A percentile compares a stretch with the other conserved stretches of the same genome.
Evolutionary conservation across 1,140 invertebrate genomes (phyloP).

Genomic region (Hypsibius dujardini): DNA sequence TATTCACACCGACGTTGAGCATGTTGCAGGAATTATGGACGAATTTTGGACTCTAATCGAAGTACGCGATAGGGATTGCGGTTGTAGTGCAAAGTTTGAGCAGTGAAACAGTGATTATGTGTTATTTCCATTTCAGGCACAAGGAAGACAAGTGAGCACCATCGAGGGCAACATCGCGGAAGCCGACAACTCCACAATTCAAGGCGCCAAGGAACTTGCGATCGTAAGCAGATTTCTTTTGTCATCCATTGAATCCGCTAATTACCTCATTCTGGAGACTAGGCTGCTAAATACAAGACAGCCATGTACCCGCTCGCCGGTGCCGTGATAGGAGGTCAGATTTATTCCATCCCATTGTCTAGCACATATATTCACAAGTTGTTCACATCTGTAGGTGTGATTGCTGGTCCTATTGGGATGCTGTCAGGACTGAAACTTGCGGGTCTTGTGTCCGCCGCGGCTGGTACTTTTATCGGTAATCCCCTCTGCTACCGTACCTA

Average conservation of each 20-base stretch:
- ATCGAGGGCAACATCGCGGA: background rate
- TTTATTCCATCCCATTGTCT: constrained; percentile 28
- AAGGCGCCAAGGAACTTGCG: background rate
- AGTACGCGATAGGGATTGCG: background rate
- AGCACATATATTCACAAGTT: constrained; percentile 27
- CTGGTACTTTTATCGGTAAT: constrained; percentile 34
- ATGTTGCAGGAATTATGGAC: constrained; percentile 3
- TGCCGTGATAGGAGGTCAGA: constrained; percentile 47
- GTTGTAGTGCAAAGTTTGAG: too few species aligned
- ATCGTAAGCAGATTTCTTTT: background rate
- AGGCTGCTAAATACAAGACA: constrained; percentile 45
- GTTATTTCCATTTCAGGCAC: too few species aligned
- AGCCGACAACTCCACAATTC: background rate
- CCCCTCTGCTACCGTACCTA: too few species aligned
- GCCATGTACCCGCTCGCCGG: constrained; percentile 50
- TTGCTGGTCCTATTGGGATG: constrained; percentile 50
- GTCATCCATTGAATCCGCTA: too few species aligned
- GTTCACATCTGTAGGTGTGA: constrained; percentile 21
- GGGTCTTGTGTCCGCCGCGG: constrained; percentile 44
- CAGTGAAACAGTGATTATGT: too few species aligned
- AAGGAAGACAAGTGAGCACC: background rate
- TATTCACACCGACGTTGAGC: constrained; percentile 5
- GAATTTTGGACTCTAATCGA: background rate
- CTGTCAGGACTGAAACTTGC: constrained; percentile 49
- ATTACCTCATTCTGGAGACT: too few species aligned